Base-by-base conservation (phyloP, 2,888 invertebrate species). In the Isotomurus palustris region DNA sequence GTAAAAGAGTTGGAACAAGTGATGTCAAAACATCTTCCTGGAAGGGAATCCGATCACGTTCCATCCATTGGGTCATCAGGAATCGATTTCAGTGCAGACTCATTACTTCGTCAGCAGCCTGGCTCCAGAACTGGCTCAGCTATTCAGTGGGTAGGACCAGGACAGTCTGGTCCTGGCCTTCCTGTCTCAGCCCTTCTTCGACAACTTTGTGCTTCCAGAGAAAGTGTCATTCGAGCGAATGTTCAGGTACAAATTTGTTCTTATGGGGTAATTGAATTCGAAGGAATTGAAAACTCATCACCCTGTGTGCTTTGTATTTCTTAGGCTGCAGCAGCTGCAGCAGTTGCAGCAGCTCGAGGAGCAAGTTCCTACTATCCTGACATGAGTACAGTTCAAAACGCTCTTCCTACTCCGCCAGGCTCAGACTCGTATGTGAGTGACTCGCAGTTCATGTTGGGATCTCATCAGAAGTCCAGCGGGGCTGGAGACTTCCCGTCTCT, bases 1-100 rank as follows among this genome's bases (percentile, higher is more conserved):
- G 91, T 92, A 0, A 91, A 92, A 76, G 93, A 94, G 72, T 79
- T 95, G 69, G 94, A 95, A 76, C 91, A 93, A 73, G 94, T 91
- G 44, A 95, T 95, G 94, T 93, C 94, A 21, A 93, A 93, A 73
- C 94, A 94, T 78, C 78, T 95, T 57, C 77, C 78, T n/a, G 70
- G 70, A 3, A 65, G 71, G 24, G 68, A 69, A 32, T 54, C 51
- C 32, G 69, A 70, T 32, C 67, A 62, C 45, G 67, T 53, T 54
- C 89, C 89, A 0, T 78, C 81, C 44, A 76, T 83, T 67, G 79
- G 79, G 53, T 70, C 73, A 48, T 66, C 72, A 22, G 73, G 73
- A 1, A 91, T 91, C 1, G 91, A 91, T 73, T 91, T 91, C 73
- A 91, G 91, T 68, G 86, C 90, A 0, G 91, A 90, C 73, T 85